These are phyloP conservation scores for Agriopis marginaria DNA, from an alignment of 2,888 invertebrate species.

Conservation along the genomic window DNA sequence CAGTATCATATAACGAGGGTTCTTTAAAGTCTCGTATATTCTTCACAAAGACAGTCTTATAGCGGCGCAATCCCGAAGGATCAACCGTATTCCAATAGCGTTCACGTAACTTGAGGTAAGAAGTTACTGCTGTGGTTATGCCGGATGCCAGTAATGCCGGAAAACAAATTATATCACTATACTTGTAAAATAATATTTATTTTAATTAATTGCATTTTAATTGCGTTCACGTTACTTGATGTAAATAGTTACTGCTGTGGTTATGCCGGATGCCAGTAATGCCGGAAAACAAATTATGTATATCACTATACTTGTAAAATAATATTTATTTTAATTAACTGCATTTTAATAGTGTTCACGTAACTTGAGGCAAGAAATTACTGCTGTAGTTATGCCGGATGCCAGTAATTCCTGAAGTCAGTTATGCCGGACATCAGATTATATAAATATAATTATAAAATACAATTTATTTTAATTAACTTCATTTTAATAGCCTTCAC, in stretches of 20 bases:
- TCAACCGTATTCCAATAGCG: slow-evolving; percentile 30
- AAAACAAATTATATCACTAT: neutral
- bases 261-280: neutral
- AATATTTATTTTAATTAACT: no score
- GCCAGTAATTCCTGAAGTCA: no score
- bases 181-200: no score
- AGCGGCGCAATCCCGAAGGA: slow-evolving; percentile 30
- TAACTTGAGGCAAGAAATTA: no score
- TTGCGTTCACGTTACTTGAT: slow-evolving; percentile 13
- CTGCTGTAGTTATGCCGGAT: no score
- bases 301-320: no score
- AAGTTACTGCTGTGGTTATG: neutral
- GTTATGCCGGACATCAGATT: no score
- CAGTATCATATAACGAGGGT: slow-evolving; percentile 20
- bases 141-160: slow-evolving; percentile 1
- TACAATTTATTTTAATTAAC: neutral
- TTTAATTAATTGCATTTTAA: slow-evolving; percentile 24
- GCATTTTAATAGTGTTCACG: no score
- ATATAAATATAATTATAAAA: no score
- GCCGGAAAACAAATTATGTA: no score
- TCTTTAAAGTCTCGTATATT: slow-evolving; percentile 30
- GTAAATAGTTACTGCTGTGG: neutral
- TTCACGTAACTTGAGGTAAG: slow-evolving; percentile 4
- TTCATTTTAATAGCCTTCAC: slow-evolving; percentile 25
- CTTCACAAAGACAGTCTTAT: slow-evolving; percentile 31